Evolutionary conservation across 2,797 vertebrate genomes (phyloP), one percentile per base, ranked within the genome.

Genomic region (Podarcis lilfordi): DNA sequence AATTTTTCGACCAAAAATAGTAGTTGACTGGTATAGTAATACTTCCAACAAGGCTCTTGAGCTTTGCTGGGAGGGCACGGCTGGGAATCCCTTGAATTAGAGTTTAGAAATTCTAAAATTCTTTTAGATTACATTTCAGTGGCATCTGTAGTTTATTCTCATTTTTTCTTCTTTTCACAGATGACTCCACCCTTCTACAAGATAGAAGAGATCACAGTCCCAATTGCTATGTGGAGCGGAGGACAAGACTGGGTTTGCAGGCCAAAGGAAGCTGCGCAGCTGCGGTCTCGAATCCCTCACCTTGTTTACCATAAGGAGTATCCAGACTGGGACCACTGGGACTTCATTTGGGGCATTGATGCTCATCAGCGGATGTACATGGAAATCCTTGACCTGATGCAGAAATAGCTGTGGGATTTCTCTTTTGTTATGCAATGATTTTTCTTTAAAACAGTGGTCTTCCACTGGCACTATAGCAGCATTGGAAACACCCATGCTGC

Each of bases 291-390:
- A 96, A 95, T 98, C 32, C 87, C 96, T 13, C 96, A 98, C 81
- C 90, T 98, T 91, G 96, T 98, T 21, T 97, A 95, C 89, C 94
- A 97, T 87, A 94, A 96, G 32, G 71, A 96, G 86, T 96, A 98
- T 21, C 66, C 95, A 0, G 95, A 97, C 81, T 98, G 97, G 98
- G 97, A 98, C 21, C 98, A 98, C 86, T 95, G 98, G 93, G 97
- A 98, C 80, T 98, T 98, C 43, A 98, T 98, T 85, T 98, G 97
- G 97, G 98, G 98, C 3, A 86, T 98, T 74, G 97, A 98, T 0
- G 97, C 97, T 66, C 95, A 96, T 0, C 76, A 97, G n/a, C 90
- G 96, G 86, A 96, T 98, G 97, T 98, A 97, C 82, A 92, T 90
- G 1, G 91, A 96, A 79, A 97, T 98, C 72, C 91, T 98, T 80